These are phyloP conservation scores for Oceanodroma tethys DNA, from an alignment of 2,113 vertebrate species.

Conservation along the genomic window DNA sequence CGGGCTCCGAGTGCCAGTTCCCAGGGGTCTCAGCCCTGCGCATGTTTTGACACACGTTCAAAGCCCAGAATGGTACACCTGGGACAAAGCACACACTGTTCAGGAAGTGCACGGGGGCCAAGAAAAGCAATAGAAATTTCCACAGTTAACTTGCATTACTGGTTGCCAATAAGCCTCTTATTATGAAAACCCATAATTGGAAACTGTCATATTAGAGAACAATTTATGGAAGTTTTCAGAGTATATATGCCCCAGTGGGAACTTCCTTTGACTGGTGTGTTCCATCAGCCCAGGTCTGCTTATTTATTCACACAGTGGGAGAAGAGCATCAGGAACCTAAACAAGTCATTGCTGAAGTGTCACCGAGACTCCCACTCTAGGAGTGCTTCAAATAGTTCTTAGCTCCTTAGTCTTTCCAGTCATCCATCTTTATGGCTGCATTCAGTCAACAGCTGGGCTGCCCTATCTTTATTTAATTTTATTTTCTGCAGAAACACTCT, in stretches of 20 bases:
- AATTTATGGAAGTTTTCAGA: slow-evolving; percentile 58
- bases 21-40: slow-evolving; percentile 64
- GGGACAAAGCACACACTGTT: slow-evolving; percentile 76
- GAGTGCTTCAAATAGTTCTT: background rate
- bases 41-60: slow-evolving; percentile 78
- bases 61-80: slow-evolving; percentile 82
- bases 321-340: background rate
- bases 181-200: slow-evolving; percentile 60
- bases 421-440: background rate
- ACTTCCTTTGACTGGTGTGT: slow-evolving; percentile 28
- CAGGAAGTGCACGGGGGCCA: slow-evolving; percentile 81
- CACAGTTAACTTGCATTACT: slow-evolving; percentile 74
- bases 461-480: background rate
- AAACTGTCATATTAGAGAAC: slow-evolving; percentile 58
- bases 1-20: slow-evolving; percentile 67
- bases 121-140: slow-evolving; percentile 87
- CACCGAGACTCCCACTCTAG: background rate
- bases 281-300: slow-evolving; percentile 41
- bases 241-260: background rate
- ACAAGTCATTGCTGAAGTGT: background rate
- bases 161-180: slow-evolving; percentile 68
- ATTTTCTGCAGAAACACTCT: background rate
- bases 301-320: slow-evolving; percentile 26
- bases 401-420: background rate
- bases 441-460: background rate